Conservation (phyloP, 1,140 invertebrate genomes). For the Zeugodacus cucurbitae region DNA sequence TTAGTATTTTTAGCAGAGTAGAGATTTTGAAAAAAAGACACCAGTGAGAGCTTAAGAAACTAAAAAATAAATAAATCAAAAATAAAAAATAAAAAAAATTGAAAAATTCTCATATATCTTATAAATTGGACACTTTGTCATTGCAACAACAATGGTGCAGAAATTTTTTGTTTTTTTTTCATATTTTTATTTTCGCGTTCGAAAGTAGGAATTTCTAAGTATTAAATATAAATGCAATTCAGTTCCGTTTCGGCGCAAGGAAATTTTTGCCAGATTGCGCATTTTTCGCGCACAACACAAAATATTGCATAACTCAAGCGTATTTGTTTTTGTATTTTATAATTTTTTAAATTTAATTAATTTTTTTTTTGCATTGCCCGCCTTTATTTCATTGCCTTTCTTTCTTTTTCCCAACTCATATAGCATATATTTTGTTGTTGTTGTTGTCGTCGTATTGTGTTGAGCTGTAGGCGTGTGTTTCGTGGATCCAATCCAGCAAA, state of each 20-base stretch:
- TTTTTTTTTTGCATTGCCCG: background rate
- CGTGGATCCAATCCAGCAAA: background rate
- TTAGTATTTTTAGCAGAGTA: background rate
- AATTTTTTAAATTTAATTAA: no score
- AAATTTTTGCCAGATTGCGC: background rate
- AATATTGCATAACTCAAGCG: background rate
- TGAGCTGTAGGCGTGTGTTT: conserved; percentile 6
- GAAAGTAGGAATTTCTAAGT: background rate
- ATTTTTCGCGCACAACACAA: background rate
- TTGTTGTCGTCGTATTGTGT: conserved; percentile 5
- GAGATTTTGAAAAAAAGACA: background rate
- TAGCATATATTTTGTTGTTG: background rate
- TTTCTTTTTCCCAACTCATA: background rate
- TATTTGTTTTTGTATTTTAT: background rate
- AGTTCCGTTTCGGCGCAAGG: background rate
- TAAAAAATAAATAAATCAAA: background rate
- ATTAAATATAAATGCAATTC: background rate
- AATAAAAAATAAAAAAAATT: background rate
- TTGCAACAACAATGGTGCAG: background rate
- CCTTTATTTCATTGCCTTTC: background rate
- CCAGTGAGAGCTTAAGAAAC: background rate
- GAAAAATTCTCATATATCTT: background rate
- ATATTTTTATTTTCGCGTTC: background rate
- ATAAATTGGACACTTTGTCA: background rate
- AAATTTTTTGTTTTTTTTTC: no score